Base-by-base conservation (phyloP, 2,797 vertebrate genomes). In the Alectoris magna region DNA sequence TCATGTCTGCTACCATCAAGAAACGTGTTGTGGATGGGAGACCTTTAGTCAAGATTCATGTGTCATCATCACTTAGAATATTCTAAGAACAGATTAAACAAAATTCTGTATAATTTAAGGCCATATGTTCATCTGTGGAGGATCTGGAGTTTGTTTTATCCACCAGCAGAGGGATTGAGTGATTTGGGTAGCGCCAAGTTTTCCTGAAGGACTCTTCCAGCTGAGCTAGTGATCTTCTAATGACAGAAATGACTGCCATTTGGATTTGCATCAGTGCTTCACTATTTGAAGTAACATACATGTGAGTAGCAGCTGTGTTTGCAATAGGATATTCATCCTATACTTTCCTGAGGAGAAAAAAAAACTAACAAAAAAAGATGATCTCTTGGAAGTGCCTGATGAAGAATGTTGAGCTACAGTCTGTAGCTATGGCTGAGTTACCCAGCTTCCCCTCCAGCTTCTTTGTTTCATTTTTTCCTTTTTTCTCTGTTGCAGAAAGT, bases 61-160 rank as follows among this genome's bases (percentile, higher is more conserved):
- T 88, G 85, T 89, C 89, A 92, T 76, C 88, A 41, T 55, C 39
- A 88, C 58, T 86, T 73, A 51, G 88, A 92, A 77, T 87, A 91
- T 62, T 91, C 85, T 68, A 81, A 92, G 87, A 95, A 58, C 67
- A 80, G 51, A 83, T 94, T 58, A 94, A 67, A 69, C 48, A 80
- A 69, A 92, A 88, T 72, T 87, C 49, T 12, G 49, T 64, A 24
- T 85, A 62, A 87, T 81, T 85, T 78, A 79, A 80, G 56, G 64
- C 86, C 79, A 53, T 94, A 82, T 91, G 72, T 74, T 95, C 81
- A 22, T 78, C 76, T 46, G 55, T n/a, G 64, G 76, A 92, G 77
- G 68, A 64, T 83, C 88, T 94, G 85, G 66, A 92, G 72, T 75
- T 92, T 93, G 79, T 79, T 93, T 92, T 68, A 64, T 53, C 88